Evolutionary conservation across 1,140 invertebrate species (phyloP), one percentile per base, ranked within the genome.

Genomic region (Drosophila ficusphila): DNA sequence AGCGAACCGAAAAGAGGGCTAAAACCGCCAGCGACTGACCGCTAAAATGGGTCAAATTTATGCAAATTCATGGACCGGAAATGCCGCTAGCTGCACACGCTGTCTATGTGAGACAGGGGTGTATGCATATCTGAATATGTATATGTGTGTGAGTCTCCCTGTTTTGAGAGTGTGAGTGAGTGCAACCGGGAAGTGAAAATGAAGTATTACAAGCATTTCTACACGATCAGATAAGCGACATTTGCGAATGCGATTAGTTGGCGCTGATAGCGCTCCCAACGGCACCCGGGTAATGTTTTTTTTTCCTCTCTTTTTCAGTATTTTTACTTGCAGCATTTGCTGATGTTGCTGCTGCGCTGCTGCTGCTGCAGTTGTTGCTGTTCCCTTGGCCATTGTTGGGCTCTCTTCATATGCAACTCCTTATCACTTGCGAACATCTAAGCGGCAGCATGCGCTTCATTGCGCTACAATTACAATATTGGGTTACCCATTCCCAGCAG

Each of bases 391-490:
- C 70, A 82, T 65, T 67, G 69, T 67, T 82, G 78, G 33, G 69
- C 52, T 65, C 62, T 88, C 73, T 76, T 86, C 83, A 89, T 88
- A 89, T 88, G 83, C 83, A 89, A 88, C 72, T 76, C 34, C 78
- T 83, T 90, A 90, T 90, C 89, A 88, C 65, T 89, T 83, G 85
- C 86, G 89, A 88, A 90, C 86, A 90, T 90, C 89, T 89, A 83
- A 88, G 77, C 54, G 77, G 77, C 82, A 74, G 71, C 83, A 82
- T 78, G 73, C 88, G 89, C 88, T 88, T 90, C 88, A 90, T 90
- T 90, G 89, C 83, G 89, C 79, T 89, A 90, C 89, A 90, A 90
- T 90, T 90, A 90, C 89, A 90, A 90, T 90, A 90, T 90, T 90
- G 82, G 89, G 89, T 90, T 90, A 90, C 89, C 89, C 78, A 85